Percentiles rank a stretch among this genome's conserved stretches.
phyloP scores from a whole-genome alignment of 2,113 vertebrate genomes.

The Synchiropus splendidus region DNA sequence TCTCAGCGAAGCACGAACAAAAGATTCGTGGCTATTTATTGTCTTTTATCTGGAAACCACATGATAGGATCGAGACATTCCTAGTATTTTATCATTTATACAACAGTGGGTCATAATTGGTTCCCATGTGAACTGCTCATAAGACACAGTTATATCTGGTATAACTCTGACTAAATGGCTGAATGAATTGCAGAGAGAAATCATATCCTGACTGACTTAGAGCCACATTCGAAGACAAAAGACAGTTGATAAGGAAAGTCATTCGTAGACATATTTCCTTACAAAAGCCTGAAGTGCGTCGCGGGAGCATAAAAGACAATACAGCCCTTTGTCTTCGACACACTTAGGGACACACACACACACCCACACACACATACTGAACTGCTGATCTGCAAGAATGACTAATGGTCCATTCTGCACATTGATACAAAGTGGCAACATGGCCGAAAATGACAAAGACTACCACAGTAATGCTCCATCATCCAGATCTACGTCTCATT shows the following conservation, averaged over 20 bases:
- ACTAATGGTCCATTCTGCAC: constrained; percentile 41
- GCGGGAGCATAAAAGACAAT: constrained; percentile 6
- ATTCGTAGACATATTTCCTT: constrained; percentile 9
- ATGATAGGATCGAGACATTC: no score
- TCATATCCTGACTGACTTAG: no score
- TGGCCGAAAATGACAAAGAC: constrained; percentile 37
- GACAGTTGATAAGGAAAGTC: not conserved
- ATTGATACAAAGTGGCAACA: constrained; percentile 29
- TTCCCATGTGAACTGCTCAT: no score
- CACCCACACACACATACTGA: no score
- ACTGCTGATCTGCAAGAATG: constrained; percentile 30
- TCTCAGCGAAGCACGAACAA: no score
- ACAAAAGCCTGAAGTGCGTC: constrained; percentile 17
- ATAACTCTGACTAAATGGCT: no score
- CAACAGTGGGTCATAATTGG: no score
- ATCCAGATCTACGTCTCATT: constrained; percentile 31
- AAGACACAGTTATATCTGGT: no score
- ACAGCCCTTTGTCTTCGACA: constrained; percentile 1
- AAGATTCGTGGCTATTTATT: no score
- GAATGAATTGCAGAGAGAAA: no score
- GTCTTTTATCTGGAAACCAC: no score
- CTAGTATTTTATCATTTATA: no score
- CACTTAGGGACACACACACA: not conserved
- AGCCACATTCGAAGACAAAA: not conserved
- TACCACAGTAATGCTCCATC: constrained; percentile 29